Percentiles rank a stretch among this genome's conserved stretches.
Conservation (phyloP, 2,797 vertebrate species). For the Argya squamiceps region DNA sequence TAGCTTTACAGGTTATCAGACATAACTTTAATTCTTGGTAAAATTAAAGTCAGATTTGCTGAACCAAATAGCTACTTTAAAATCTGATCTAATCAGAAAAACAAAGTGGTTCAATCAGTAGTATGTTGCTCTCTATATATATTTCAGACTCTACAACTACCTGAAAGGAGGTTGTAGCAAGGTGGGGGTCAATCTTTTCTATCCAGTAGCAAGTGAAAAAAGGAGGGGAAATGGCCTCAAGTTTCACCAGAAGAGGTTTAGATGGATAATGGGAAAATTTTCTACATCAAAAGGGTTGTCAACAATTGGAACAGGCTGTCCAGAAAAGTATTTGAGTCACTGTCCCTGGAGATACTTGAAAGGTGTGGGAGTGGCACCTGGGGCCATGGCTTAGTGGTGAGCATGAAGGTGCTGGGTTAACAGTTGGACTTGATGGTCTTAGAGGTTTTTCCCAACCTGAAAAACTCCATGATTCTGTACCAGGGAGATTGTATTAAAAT, state of each 20-base stretch:
- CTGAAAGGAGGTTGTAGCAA: background rate
- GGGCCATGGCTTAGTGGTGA: background rate
- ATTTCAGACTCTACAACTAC: background rate
- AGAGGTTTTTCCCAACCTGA: background rate
- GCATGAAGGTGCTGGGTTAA: background rate
- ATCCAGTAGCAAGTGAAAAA: background rate
- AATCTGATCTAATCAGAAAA: background rate
- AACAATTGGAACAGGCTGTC: background rate
- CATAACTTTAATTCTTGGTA: background rate
- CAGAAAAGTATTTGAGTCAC: background rate
- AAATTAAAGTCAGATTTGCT: background rate
- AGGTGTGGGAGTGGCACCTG: accelerated
- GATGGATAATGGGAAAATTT: background rate
- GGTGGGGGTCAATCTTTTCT: background rate
- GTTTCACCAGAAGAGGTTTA: background rate
- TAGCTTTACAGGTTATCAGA: background rate
- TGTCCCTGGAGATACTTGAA: background rate
- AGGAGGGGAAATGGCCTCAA: background rate
- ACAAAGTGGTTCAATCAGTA: background rate
- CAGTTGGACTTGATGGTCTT: background rate
- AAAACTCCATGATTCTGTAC: background rate
- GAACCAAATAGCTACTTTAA: background rate
- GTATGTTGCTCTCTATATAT: accelerated
- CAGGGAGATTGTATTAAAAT: background rate
- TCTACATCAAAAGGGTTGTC: too few relatives aligned